Conservation (phyloP, 1,140 invertebrate species). For the Euschistus heros region DNA sequence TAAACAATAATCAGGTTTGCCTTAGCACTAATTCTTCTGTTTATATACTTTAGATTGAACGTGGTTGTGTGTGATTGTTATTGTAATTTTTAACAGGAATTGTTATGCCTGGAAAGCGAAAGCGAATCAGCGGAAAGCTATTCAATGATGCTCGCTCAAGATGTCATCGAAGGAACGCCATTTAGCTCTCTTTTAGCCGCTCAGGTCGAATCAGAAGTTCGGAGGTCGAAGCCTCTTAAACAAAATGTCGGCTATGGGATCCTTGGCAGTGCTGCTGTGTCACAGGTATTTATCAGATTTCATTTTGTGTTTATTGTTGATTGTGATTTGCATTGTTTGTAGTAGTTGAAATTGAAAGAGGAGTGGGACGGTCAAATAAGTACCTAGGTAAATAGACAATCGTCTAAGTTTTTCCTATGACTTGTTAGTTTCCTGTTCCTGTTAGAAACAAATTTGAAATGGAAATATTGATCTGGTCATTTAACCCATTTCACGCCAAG, state of each 20-base stretch:
- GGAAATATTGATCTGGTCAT: too few relatives aligned
- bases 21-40: too few relatives aligned
- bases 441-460: too few relatives aligned
- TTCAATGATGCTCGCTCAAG: not conserved
- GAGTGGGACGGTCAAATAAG: too few relatives aligned
- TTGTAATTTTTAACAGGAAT: not conserved
- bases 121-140: not conserved
- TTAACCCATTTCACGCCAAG: too few relatives aligned
- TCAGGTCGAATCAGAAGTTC: not conserved
- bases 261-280: constrained; percentile 2
- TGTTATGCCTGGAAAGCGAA: not conserved
- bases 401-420: too few relatives aligned
- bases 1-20: constrained; percentile 25
- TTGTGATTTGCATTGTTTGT: too few relatives aligned
- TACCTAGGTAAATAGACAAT: too few relatives aligned
- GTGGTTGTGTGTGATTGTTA: too few relatives aligned
- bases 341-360: too few relatives aligned
- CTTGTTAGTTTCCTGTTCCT: too few relatives aligned
- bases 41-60: too few relatives aligned
- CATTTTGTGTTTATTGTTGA: not conserved
- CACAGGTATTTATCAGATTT: constrained; percentile 13
- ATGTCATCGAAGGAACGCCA: constrained; percentile 1
- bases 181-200: constrained; percentile 21
- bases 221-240: not conserved
- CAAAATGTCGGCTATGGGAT: constrained; percentile 15